phyloP scores from a whole-genome alignment of 2,797 vertebrate species.

The Nothura maculosa region DNA sequence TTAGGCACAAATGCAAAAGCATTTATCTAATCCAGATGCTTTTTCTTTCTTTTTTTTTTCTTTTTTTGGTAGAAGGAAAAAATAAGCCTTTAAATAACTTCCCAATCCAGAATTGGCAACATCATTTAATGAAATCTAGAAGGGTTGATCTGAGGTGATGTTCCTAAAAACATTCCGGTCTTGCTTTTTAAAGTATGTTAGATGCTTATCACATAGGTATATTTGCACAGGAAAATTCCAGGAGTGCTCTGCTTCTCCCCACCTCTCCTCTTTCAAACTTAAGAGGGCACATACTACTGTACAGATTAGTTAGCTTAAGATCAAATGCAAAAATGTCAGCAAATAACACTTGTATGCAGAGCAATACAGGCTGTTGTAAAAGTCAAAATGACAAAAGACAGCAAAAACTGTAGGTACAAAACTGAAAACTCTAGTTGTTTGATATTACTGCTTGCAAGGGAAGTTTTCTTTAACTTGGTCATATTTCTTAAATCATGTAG shows the following conservation, averaged over 20 bases:
- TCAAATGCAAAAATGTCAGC: neutral
- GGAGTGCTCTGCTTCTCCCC: neutral
- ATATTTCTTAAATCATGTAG: neutral
- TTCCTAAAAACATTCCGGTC: neutral
- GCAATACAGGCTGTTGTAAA: neutral
- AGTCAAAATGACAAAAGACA: neutral
- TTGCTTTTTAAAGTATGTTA: neutral
- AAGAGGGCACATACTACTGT: neutral
- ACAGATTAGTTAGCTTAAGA: neutral
- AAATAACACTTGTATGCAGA: neutral
- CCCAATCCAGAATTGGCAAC: neutral
- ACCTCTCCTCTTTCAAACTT: neutral
- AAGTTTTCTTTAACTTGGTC: neutral
- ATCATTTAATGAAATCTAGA: neutral
- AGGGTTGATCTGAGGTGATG: neutral
- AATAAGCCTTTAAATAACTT: neutral
- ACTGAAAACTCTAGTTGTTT: neutral
- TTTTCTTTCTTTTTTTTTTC: too few relatives aligned
- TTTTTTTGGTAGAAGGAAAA: neutral
- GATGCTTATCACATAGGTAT: neutral
- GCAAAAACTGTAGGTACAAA: neutral
- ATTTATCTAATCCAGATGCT: constrained; percentile 39
- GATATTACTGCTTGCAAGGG: neutral
- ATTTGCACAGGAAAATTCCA: neutral
- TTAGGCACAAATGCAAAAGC: constrained; percentile 27